phyloP scores from a whole-genome alignment of 2,888 invertebrate species.

The Xanthia icteritia region DNA sequence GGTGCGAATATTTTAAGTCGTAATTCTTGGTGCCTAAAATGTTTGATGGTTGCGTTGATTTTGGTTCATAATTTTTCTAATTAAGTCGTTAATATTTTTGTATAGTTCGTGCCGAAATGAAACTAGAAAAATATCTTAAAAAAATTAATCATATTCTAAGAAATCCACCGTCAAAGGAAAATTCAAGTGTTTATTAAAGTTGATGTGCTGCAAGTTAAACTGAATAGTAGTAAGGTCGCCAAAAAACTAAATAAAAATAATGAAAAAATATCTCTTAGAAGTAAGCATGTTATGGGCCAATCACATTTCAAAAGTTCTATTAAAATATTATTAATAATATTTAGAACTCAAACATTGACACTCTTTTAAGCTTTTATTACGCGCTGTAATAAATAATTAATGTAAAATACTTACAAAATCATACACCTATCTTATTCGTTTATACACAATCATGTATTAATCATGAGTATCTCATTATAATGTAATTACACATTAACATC shows the following conservation, averaged over 20 bases:
- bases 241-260: not conserved
- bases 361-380: not conserved
- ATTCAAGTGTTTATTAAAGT: not conserved
- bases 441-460: constrained; percentile 47
- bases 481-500: constrained; percentile 60
- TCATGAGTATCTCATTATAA: constrained; percentile 55
- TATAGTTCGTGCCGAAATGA: not conserved
- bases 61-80: constrained; percentile 6
- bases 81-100: not conserved
- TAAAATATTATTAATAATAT: too few relatives aligned
- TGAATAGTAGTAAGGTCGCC: not conserved
- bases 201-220: not conserved
- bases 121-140: not conserved
- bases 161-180: not conserved
- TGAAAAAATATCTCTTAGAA: not conserved
- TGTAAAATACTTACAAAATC: constrained; percentile 31
- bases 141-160: not conserved
- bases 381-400: constrained; percentile 23
- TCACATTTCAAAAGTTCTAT: too few relatives aligned
- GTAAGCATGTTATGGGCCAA: not conserved
- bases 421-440: constrained; percentile 35
- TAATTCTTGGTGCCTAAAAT: constrained; percentile 10
- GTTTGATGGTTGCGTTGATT: constrained; percentile 2
- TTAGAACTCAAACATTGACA: not conserved
- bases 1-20: constrained; percentile 15